Evolutionary conservation across 2,113 vertebrate genomes (phyloP).

Genomic region (Dolichallabes microphthalmus): DNA sequence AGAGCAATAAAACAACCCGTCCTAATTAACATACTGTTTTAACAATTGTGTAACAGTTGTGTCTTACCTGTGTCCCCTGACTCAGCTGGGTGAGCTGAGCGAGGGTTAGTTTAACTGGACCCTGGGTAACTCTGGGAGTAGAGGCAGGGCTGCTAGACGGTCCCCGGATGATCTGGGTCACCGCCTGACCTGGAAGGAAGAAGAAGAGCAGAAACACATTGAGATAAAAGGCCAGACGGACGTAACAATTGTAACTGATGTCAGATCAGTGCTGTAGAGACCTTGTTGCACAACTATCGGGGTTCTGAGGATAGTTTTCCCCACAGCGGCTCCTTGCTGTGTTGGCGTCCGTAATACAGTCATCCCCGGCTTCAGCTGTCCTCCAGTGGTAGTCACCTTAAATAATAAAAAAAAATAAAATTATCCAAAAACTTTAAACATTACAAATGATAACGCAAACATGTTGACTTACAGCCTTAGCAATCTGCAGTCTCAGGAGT

Average conservation of each 20-base stretch:
- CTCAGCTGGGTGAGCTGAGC: constrained; percentile 94
- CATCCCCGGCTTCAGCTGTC: constrained; percentile 79
- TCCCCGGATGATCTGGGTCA: constrained; percentile 92
- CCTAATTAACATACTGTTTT: too few relatives aligned
- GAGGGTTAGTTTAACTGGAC: constrained; percentile 95
- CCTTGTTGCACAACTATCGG: constrained; percentile 87
- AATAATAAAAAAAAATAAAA: not conserved
- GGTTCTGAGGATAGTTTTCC: constrained; percentile 79
- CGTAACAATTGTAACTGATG: constrained; percentile 33
- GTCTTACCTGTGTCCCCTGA: constrained; percentile 82
- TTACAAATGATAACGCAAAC: not conserved
- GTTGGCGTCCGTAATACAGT: constrained; percentile 77
- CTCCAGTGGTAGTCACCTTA: constrained; percentile 77
- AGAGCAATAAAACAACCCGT: not conserved
- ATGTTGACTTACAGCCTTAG: not conserved
- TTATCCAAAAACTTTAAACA: not conserved
- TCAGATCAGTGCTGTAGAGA: constrained; percentile 43
- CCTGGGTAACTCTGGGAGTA: constrained; percentile 82
- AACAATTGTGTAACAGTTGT: too few relatives aligned
- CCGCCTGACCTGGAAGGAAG: constrained; percentile 76
- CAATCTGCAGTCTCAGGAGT: not conserved
- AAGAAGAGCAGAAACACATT: constrained; percentile 21
- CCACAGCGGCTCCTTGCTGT: constrained; percentile 75
- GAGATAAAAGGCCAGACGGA: constrained; percentile 38
- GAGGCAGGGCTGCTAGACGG: constrained; percentile 63